Base-by-base conservation (phyloP, 2,888 invertebrate genomes). In the Luperina nickerlii region DNA sequence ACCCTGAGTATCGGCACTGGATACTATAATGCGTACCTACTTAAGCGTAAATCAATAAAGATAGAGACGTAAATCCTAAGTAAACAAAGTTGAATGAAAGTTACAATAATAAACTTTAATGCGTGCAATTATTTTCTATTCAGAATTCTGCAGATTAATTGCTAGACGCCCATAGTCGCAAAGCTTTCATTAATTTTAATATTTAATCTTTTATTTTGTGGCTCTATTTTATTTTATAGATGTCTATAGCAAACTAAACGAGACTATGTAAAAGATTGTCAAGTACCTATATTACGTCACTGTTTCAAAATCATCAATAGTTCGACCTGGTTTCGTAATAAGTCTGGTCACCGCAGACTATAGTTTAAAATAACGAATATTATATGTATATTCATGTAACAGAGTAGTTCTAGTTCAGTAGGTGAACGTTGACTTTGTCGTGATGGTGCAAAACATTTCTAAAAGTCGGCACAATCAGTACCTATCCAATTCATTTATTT, bases 61-160 rank as follows among this genome's bases (percentile, higher is more conserved):
- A 85, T 85, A 72, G 38, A 68, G 70, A 66, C 60, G 27, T 69
- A 18, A 76, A 54, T 62, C 60, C 20, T 63, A 45, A 2, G 48
- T 74, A 86, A 82, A 74, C 45, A 65, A 76, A 38, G 38, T 74
- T 48, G 51, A 76, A 82, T 82, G 68, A 82, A 76, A 73, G 57
- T 85, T 66, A 63, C 32, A 73, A 57, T 48, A 57, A 76, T 69
- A 51, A 66, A 74, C 24, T n/a, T 69, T n/a, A 57, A 68, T 57
- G 42, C 20, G 24, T 57, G n/a, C 9, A 42, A 67, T 32, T 51
- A 63, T 42, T 79, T 51, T 62, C 15, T 69, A 51, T 54, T 54
- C 32, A 42, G 20, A 62, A 79, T 70, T 63, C 54, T 66, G n/a
- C 38, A 27, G 65, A 54, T 62, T n/a, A 15, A 45, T 62, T 51